phyloP scores from a whole-genome alignment of 2,113 vertebrate genomes.

The Isurus oxyrinchus region DNA sequence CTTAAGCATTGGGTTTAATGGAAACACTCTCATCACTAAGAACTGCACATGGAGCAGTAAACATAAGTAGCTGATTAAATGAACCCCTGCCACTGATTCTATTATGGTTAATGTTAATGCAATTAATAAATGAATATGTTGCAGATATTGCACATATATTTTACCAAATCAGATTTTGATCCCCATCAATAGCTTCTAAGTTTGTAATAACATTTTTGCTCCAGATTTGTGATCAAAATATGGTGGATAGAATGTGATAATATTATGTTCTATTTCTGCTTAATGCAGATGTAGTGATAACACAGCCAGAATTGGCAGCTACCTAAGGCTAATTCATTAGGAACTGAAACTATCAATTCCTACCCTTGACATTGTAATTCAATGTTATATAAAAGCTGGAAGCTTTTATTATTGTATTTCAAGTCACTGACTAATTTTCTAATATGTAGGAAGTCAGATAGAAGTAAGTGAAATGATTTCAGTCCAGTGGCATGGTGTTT shows the following conservation, averaged over 20 bases:
- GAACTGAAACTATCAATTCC: not conserved
- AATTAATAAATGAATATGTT: not conserved
- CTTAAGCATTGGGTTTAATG: not conserved
- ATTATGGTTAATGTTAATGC: not conserved
- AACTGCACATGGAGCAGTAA: not conserved
- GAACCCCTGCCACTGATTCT: not conserved
- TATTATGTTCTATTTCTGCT: not conserved
- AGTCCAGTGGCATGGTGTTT: not conserved
- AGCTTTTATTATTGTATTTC: not conserved
- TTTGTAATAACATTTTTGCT: not conserved
- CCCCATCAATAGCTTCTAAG: not conserved
- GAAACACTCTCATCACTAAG: not conserved
- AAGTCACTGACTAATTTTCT: not conserved
- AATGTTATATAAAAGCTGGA: not conserved
- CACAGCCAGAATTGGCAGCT: not conserved
- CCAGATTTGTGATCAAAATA: not conserved
- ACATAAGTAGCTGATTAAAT: not conserved
- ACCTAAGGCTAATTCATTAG: not conserved
- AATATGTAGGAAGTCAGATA: not conserved
- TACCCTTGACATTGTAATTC: not conserved
- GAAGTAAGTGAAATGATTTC: not conserved
- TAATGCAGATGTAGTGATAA: not conserved
- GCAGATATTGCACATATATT: not conserved
- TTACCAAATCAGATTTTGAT: not conserved
- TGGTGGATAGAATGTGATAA: not conserved